Conservation (phyloP, 2,888 invertebrate species). For the Odontothrips loti region DNA sequence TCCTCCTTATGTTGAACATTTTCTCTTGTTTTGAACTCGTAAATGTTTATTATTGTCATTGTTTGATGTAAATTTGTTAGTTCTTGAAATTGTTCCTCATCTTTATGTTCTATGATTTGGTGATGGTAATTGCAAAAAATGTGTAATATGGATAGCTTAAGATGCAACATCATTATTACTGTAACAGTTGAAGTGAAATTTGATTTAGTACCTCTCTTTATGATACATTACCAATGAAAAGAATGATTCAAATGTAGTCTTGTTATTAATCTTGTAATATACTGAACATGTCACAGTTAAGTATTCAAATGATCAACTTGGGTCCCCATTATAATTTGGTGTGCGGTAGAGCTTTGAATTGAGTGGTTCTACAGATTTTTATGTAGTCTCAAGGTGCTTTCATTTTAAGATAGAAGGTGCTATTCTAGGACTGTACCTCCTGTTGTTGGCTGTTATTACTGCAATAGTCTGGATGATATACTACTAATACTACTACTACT, state of each 20-base stretch:
- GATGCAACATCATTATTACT: slow-evolving; percentile 3
- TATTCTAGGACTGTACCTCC: slow-evolving; percentile 6
- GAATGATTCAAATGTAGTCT: background rate
- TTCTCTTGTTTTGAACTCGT: slow-evolving; percentile 17
- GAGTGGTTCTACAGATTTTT: slow-evolving; percentile 17
- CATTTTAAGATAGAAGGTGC: background rate
- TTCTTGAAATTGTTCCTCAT: slow-evolving; percentile 20
- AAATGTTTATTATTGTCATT: slow-evolving; percentile 23
- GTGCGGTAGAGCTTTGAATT: background rate
- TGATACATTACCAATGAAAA: background rate
- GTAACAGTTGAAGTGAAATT: background rate
- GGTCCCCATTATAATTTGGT: slow-evolving; percentile 1
- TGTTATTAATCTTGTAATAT: slow-evolving; percentile 18
- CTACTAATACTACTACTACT: too few relatives aligned
- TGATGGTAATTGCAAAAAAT: slow-evolving; percentile 21
- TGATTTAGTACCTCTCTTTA: slow-evolving; percentile 9
- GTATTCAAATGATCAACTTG: slow-evolving; percentile 2
- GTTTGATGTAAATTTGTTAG: slow-evolving; percentile 23
- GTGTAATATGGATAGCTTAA: slow-evolving; percentile 21
- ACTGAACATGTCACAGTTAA: background rate
- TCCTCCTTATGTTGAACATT: slow-evolving; percentile 14
- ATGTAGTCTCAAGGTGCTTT: slow-evolving; percentile 13
- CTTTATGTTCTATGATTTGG: slow-evolving; percentile 25
- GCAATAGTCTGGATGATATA: slow-evolving; percentile 5
- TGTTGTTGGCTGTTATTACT: background rate